Percentiles rank a stretch among this genome's conserved stretches.
phyloP scores from a whole-genome alignment of 2,888 invertebrate species.

The Ormyrus thymus region DNA sequence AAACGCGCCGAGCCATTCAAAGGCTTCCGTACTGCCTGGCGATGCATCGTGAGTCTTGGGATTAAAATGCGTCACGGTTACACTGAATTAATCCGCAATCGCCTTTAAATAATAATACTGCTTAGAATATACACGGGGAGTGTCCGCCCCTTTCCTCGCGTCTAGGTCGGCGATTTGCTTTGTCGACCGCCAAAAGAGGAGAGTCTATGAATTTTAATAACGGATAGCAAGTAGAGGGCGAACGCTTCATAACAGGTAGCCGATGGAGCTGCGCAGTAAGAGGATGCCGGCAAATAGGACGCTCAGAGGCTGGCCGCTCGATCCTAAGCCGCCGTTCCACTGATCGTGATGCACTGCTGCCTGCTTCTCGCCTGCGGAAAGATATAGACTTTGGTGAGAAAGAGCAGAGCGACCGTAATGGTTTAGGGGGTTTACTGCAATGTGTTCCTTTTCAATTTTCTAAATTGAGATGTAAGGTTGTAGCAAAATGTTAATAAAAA shows the following conservation, averaged over 20 bases:
- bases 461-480: too few species aligned
- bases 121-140: slow-evolving; percentile 37
- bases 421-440: too few species aligned
- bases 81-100: neutral
- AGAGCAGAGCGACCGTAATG: too few species aligned
- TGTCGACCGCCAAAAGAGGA: neutral
- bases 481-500: too few species aligned
- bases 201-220: slow-evolving; percentile 8
- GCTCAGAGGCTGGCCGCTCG: neutral
- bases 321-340: slow-evolving; percentile 74
- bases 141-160: neutral
- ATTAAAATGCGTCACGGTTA: slow-evolving; percentile 31
- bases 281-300: slow-evolving; percentile 9
- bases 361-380: slow-evolving; percentile 78
- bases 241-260: slow-evolving; percentile 24
- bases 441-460: too few species aligned
- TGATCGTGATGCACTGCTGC: slow-evolving; percentile 81
- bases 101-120: slow-evolving; percentile 24
- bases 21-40: slow-evolving; percentile 22
- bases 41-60: slow-evolving; percentile 15
- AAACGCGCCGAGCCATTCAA: neutral
- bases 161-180: slow-evolving; percentile 9
- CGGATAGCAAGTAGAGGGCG: neutral
- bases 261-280: slow-evolving; percentile 4
- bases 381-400: neutral